Base-by-base conservation (phyloP, 2,888 invertebrate species). In the Aleiodes leptofemur region DNA sequence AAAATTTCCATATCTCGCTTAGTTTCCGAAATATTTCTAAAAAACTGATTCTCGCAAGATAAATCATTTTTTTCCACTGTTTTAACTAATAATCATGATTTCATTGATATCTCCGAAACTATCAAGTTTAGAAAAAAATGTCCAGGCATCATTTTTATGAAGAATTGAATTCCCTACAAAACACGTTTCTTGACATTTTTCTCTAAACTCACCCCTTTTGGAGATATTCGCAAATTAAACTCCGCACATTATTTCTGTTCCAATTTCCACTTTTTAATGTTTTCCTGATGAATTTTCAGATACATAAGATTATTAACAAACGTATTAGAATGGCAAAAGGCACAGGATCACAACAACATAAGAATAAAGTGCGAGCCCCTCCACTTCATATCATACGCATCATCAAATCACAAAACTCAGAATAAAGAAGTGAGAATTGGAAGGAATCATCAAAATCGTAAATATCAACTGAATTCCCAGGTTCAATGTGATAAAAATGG, bases 291-390 rank as follows among this genome's bases (percentile, higher is more conserved):
- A 48, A 16, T 11, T 85, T 83, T 61, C 88, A 95, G 95, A 85
- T 98, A 98, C 89, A 98, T 98, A 79, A 94, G 94, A 69, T 92
- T 98, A 0, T 91, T 98, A 31, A 94, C 94, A 77, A 95, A 94
- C 85, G 96, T 98, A 0, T 88, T 98, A 11, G 96, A 97, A 84
- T 98, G 97, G 96, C 98, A 98, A 90, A 95, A 92, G 79, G 68
- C 85, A 83, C 13, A 90, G 87, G 57, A 86, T 7, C 82, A 82
- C 13, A 86, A 83, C 59, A 83, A 79, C 31, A 71, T 81, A 23
- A 76, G 77, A 48, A 78, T 81, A 64, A 81, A 81, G 51, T 75
- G 73, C 5, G 80, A 81, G 61, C 79, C 81, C 9, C n/a, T 48
- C 4, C 73, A 76, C 50, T 38, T 74, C 29, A 55, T 64, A 9